Evolutionary conservation across 2,797 vertebrate species (phyloP).

Genomic region (Pipistrellus pipistrellus): DNA sequence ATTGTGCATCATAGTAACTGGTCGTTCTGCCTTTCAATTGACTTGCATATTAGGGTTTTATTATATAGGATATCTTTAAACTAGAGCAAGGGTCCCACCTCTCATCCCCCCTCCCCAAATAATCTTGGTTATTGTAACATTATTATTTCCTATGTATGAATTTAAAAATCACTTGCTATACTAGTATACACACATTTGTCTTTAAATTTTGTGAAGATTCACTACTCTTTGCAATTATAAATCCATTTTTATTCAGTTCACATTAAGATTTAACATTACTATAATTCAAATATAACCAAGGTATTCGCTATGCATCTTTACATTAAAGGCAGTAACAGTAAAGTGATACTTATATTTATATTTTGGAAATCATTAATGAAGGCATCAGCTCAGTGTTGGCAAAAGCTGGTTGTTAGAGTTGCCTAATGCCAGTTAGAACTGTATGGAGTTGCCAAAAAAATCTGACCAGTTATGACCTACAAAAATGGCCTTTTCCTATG

Average conservation of each 20-base stretch:
- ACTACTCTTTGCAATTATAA: not conserved
- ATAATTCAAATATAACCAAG: not conserved
- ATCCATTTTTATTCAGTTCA: slow-evolving; percentile 17
- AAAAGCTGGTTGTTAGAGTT: not conserved
- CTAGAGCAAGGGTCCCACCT: not conserved
- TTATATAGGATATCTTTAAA: not conserved
- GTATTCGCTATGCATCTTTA: not conserved
- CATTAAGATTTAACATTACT: not conserved
- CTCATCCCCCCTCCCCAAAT: not conserved
- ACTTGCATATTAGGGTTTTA: too few species aligned
- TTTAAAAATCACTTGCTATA: not conserved
- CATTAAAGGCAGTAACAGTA: not conserved
- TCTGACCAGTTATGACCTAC: slow-evolving; percentile 4
- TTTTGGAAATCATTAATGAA: slow-evolving; percentile 33
- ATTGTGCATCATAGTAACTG: too few species aligned
- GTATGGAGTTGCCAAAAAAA: not conserved
- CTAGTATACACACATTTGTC: not conserved
- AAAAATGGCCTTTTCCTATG: not conserved
- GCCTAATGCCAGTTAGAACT: not conserved
- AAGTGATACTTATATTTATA: not conserved
- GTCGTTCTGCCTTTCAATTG: too few species aligned
- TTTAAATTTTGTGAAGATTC: not conserved
- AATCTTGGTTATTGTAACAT: not conserved
- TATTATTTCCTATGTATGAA: not conserved
- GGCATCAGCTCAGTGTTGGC: not conserved